A percentile compares a stretch with the other conserved stretches of the same genome.
Conservation (phyloP, 2,113 vertebrate species). For the Cichladusa arquata region DNA sequence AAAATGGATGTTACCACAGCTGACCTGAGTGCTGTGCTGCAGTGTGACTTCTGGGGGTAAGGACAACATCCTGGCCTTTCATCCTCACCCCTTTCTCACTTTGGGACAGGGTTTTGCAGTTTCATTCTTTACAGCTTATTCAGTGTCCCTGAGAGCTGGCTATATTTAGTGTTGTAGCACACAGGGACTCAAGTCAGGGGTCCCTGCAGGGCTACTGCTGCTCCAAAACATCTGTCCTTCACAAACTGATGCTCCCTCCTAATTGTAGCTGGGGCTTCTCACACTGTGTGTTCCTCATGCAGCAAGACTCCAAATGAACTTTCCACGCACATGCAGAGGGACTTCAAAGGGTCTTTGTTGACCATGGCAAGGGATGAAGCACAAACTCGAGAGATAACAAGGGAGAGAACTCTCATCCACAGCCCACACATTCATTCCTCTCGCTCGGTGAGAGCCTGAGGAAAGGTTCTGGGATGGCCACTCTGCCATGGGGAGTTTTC, state of each 20-base stretch:
- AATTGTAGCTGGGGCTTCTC: neutral
- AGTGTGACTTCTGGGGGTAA: neutral
- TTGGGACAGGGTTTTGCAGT: neutral
- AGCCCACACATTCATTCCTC: neutral
- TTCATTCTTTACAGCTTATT: neutral
- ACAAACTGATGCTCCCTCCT: neutral
- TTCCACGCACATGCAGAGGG: fast-evolving
- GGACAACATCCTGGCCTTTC: slow-evolving; percentile 22
- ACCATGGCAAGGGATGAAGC: neutral
- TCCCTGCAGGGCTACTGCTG: neutral
- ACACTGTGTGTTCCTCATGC: neutral
- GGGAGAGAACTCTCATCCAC: neutral
- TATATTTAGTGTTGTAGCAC: neutral
- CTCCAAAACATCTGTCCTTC: neutral
- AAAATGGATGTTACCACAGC: neutral
- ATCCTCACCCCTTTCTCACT: neutral
- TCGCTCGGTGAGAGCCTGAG: neutral
- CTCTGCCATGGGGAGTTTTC: neutral
- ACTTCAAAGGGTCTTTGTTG: neutral
- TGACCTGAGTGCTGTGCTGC: neutral
- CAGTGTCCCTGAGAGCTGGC: neutral
- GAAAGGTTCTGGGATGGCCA: neutral
- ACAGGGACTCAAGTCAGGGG: neutral
- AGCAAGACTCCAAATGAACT: neutral
- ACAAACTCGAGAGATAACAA: neutral